Conservation (phyloP, 2,113 vertebrate species). For the Rostratula benghalensis region DNA sequence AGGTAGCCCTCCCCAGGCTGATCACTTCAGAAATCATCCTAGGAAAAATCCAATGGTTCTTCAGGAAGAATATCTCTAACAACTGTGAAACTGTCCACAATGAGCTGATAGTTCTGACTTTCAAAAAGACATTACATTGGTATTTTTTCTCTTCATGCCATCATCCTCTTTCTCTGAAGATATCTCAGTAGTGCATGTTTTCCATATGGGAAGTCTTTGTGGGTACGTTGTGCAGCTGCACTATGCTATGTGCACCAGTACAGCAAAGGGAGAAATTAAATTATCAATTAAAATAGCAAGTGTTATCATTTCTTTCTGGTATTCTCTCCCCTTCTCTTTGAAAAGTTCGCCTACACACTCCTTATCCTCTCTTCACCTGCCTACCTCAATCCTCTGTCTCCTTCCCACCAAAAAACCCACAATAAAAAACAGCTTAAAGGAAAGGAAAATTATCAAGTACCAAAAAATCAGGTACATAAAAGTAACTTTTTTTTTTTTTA, state of each 20-base stretch:
- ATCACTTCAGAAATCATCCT: background rate
- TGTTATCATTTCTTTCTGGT: background rate
- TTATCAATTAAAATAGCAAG: background rate
- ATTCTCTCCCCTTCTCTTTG: background rate
- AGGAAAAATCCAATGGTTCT: background rate
- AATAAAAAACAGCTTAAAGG: background rate
- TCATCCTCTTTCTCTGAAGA: conserved; percentile 23
- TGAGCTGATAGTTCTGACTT: background rate
- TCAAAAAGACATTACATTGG: background rate
- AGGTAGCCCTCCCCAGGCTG: background rate
- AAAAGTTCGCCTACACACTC: background rate
- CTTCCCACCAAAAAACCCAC: background rate
- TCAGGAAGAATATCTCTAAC: background rate
- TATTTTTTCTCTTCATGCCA: background rate
- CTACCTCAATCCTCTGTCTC: background rate
- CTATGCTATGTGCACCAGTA: background rate
- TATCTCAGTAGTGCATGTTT: background rate
- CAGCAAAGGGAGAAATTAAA: conserved; percentile 16
- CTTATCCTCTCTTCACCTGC: background rate
- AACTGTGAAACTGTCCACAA: background rate
- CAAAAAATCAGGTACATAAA: background rate
- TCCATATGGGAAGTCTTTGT: background rate
- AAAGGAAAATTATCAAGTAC: background rate
- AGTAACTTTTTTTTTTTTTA: background rate
- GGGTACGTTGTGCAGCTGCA: background rate